Evolutionary conservation across 2,113 vertebrate genomes (phyloP).

Genomic region (Cyrtonyx montezumae): DNA sequence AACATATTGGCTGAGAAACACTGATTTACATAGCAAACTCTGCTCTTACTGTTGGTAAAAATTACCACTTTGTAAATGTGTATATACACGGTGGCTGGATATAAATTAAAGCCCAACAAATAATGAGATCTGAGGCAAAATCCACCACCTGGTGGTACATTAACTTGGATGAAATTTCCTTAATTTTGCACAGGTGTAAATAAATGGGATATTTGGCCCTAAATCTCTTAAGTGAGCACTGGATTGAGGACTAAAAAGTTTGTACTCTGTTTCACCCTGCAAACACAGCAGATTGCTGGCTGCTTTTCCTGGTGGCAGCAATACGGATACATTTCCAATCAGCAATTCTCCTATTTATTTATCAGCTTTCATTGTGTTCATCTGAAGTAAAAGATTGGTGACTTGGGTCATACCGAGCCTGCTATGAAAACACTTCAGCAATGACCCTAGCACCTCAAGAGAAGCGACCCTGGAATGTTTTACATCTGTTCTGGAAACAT

Average conservation of each 20-base stretch:
- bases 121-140: slow-evolving; percentile 53
- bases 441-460: neutral
- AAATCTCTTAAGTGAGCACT: slow-evolving; percentile 15
- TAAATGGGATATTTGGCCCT: slow-evolving; percentile 10
- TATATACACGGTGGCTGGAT: neutral
- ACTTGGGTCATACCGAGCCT: neutral
- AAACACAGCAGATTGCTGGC: neutral
- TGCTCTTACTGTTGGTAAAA: slow-evolving; percentile 45
- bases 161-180: slow-evolving; percentile 6
- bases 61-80: slow-evolving; percentile 39
- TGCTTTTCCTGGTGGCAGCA: neutral
- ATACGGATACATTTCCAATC: neutral
- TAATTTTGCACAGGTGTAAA: slow-evolving; percentile 46
- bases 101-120: slow-evolving; percentile 48
- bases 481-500: neutral
- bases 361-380: neutral
- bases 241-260: neutral
- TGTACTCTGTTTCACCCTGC: neutral
- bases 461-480: neutral
- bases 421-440: neutral
- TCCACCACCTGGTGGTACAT: neutral
- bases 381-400: neutral
- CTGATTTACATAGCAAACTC: slow-evolving; percentile 51
- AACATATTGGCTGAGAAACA: slow-evolving; percentile 56
- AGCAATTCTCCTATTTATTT: neutral